phyloP scores from a whole-genome alignment of 2,888 invertebrate genomes.

The Spodoptera picta region DNA sequence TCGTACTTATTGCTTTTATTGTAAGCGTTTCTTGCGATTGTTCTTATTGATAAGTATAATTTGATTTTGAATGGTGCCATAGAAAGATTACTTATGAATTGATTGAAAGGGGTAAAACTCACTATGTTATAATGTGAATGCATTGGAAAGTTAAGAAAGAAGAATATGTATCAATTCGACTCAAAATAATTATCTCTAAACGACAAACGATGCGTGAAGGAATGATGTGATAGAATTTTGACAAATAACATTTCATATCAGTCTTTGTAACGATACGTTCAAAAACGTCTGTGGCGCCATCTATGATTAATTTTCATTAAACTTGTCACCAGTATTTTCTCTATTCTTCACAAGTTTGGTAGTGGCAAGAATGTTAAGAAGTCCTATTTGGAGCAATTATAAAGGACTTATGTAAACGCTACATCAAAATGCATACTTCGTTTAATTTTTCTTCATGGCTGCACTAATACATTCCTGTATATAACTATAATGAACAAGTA shows the following conservation, averaged over 20 bases:
- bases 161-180: no score
- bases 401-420: conserved; percentile 30
- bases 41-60: conserved; percentile 35
- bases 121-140: conserved; percentile 6
- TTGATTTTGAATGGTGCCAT: conserved; percentile 58
- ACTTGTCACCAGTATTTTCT: conserved; percentile 32
- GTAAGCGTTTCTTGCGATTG: conserved; percentile 40
- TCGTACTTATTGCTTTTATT: conserved; percentile 53
- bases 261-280: conserved; percentile 34
- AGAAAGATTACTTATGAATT: conserved; percentile 29
- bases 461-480: conserved; percentile 78
- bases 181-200: no score
- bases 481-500: conserved; percentile 72
- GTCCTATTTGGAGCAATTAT: background rate
- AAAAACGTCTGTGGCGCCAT: conserved; percentile 53
- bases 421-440: conserved; percentile 43
- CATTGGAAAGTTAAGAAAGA: no score
- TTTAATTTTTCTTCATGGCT: conserved; percentile 55
- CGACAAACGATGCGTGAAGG: no score
- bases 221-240: no score
- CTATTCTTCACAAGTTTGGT: conserved; percentile 21
- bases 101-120: conserved; percentile 11
- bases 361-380: conserved; percentile 11
- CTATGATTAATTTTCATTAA: conserved; percentile 34
- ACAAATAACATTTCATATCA: background rate